Evolutionary conservation across 2,797 vertebrate species (phyloP).

Genomic region (Geotrypetes seraphini): DNA sequence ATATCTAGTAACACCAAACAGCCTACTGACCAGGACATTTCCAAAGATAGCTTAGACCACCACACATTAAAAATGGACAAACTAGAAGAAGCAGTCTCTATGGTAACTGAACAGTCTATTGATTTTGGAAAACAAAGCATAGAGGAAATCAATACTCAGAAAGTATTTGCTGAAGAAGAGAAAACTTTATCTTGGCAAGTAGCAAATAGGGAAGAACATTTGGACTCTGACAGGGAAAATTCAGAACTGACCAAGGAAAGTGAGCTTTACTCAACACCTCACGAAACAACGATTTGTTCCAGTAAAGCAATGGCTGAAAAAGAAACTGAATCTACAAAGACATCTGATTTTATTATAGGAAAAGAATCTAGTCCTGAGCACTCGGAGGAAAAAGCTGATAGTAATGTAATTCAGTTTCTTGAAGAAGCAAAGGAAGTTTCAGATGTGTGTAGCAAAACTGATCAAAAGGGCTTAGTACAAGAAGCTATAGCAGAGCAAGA

Average conservation of each 20-base stretch:
- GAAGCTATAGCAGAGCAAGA: slow-evolving; percentile 33
- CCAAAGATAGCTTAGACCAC: slow-evolving; percentile 40
- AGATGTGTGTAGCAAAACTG: slow-evolving; percentile 5
- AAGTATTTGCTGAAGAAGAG: slow-evolving; percentile 25
- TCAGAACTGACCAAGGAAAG: slow-evolving; percentile 16
- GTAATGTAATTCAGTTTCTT: too few species aligned
- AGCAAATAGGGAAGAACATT: slow-evolving; percentile 29
- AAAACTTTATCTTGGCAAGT: slow-evolving; percentile 38
- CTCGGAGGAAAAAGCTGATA: slow-evolving; percentile 24
- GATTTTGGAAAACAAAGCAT: slow-evolving; percentile 15
- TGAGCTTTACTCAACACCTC: slow-evolving; percentile 19
- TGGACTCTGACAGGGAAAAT: slow-evolving; percentile 19
- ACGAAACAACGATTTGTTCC: too few species aligned
- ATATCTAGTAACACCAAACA: slow-evolving; percentile 5
- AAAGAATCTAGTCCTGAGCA: slow-evolving; percentile 20
- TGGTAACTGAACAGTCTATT: slow-evolving; percentile 4
- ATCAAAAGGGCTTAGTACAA: slow-evolving; percentile 21
- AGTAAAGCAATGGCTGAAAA: slow-evolving; percentile 19
- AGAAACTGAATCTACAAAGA: slow-evolving; percentile 14
- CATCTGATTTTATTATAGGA: slow-evolving; percentile 7
- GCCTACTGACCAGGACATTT: slow-evolving; percentile 12
- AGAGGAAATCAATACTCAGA: slow-evolving; percentile 14
- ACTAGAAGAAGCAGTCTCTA: slow-evolving; percentile 13
- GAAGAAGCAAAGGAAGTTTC: too few species aligned
- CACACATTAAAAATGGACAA: slow-evolving; percentile 16